Conservation (phyloP, 2,888 invertebrate species). For the Steinernema hermaphroditum region DNA sequence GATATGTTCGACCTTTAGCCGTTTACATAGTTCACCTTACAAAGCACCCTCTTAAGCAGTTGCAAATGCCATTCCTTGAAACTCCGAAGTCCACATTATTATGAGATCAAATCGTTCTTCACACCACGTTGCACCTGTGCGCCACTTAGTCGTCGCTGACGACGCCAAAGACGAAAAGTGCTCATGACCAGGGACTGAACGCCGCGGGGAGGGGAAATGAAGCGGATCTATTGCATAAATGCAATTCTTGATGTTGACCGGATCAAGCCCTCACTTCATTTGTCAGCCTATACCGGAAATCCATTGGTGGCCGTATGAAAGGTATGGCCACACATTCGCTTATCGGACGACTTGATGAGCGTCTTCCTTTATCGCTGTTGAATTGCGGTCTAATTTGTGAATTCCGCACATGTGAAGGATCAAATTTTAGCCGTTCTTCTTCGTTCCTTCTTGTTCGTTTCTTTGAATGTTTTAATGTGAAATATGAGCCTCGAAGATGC, state of each 20-base stretch:
- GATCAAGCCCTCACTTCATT: constrained; percentile 4
- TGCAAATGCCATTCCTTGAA: too few relatives aligned
- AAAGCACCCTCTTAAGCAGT: too few relatives aligned
- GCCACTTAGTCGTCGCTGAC: too few relatives aligned
- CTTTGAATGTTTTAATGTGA: background rate
- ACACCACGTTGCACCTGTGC: too few relatives aligned
- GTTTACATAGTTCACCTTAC: too few relatives aligned
- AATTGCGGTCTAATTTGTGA: background rate
- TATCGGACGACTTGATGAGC: too few relatives aligned
- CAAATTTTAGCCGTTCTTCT: background rate
- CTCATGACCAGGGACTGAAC: too few relatives aligned
- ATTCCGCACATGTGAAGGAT: background rate
- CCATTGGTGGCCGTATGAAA: background rate
- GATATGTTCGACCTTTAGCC: too few relatives aligned
- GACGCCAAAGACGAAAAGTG: background rate
- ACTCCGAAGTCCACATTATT: background rate
- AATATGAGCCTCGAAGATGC: background rate
- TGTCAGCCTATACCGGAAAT: background rate
- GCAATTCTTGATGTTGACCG: background rate
- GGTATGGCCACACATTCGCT: too few relatives aligned
- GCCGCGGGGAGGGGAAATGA: background rate
- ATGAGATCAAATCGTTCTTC: background rate
- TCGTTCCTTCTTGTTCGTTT: background rate
- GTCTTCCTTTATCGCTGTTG: too few relatives aligned
- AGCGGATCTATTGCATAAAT: constrained; percentile 29